Evolutionary conservation across 2,797 vertebrate species (phyloP).

Genomic region (Amazona finschi): DNA sequence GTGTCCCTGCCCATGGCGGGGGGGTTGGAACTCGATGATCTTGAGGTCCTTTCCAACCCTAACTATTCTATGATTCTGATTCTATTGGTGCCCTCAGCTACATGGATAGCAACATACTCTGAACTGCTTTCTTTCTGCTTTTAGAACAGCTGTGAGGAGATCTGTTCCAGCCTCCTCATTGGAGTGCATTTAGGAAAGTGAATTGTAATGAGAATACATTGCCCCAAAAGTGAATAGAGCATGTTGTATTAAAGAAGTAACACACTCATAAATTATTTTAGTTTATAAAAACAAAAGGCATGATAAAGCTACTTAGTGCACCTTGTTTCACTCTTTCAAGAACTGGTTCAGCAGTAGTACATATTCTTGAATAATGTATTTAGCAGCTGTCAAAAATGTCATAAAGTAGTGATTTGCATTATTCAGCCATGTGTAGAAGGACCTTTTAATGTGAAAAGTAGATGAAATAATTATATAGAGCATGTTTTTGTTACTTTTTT

Average conservation of each 20-base stretch:
- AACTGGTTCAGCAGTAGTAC: not conserved
- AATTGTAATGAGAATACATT: not conserved
- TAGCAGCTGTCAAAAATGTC: not conserved
- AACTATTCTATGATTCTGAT: too few species aligned
- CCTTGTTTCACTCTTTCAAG: not conserved
- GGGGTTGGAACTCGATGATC: too few species aligned
- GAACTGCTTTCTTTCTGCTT: not conserved
- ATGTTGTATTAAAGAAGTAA: not conserved
- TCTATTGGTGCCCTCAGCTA: not conserved
- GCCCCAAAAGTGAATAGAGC: not conserved
- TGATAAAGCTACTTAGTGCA: not conserved
- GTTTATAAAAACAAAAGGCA: not conserved
- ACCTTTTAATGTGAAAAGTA: not conserved
- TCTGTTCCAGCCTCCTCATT: not conserved
- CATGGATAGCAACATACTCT: not conserved
- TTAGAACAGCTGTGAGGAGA: not conserved
- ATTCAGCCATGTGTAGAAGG: not conserved
- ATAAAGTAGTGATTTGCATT: not conserved
- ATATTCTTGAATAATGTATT: not conserved
- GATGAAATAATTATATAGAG: not conserved
- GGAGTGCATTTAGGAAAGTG: not conserved
- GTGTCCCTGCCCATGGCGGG: too few species aligned
- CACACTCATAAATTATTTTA: not conserved
- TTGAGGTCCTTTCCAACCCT: too few species aligned
- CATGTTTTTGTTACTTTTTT: not conserved